These are phyloP conservation scores for Aplochiton taeniatus DNA, from an alignment of 2,797 vertebrate species.

Conservation along the genomic window DNA sequence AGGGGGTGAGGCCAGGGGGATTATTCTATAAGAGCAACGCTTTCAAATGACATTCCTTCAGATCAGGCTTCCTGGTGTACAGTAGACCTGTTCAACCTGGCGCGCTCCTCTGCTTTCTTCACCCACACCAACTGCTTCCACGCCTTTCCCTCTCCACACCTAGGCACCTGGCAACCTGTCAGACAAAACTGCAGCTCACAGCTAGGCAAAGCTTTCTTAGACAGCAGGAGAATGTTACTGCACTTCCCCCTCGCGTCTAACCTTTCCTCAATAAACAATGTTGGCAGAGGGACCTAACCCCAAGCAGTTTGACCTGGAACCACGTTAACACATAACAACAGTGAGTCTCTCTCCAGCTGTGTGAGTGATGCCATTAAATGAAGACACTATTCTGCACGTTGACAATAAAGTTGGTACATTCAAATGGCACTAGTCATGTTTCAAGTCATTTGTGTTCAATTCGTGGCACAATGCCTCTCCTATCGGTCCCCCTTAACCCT, in stretches of 20 bases:
- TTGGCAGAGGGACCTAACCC: constrained; percentile 5
- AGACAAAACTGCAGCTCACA: constrained; percentile 43
- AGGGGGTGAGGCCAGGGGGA: constrained; percentile 58
- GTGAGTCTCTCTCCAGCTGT: too few relatives aligned
- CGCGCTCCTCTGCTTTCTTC: constrained; percentile 32
- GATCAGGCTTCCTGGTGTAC: constrained; percentile 61
- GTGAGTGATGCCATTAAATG: not conserved
- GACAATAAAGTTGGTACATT: not conserved
- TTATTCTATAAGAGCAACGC: constrained; percentile 60
- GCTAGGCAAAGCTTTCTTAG: constrained; percentile 34
- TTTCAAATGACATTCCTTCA: constrained; percentile 73
- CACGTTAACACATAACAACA: constrained; percentile 15
- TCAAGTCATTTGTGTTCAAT: constrained; percentile 10
- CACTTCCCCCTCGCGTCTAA: not conserved
- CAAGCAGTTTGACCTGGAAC: not conserved
- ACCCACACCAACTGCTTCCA: constrained; percentile 1
- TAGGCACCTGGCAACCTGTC: constrained; percentile 50
- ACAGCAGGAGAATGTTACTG: constrained; percentile 23
- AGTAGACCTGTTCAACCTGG: constrained; percentile 74
- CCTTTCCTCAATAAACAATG: not conserved
- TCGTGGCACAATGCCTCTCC: constrained; percentile 14
- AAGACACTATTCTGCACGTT: not conserved
- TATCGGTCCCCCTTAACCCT: constrained; percentile 30
- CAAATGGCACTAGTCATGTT: constrained; percentile 14
- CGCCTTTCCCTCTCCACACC: constrained; percentile 54